Percentiles rank a stretch among this genome's conserved stretches.
phyloP scores from a whole-genome alignment of 2,113 vertebrate species.

The Paradisaea rubra region DNA sequence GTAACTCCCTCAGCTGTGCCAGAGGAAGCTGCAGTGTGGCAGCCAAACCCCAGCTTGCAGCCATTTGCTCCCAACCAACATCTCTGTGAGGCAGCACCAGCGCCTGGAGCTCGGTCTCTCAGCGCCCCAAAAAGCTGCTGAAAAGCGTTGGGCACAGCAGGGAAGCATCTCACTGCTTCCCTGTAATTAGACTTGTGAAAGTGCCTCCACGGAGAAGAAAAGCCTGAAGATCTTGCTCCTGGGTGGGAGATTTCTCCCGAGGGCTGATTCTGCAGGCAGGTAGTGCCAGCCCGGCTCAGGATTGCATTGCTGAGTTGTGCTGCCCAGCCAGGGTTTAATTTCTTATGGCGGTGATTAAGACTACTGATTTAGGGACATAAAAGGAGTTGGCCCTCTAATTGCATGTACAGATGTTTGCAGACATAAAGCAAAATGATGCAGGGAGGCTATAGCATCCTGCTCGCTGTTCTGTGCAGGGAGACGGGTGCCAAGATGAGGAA shows the following conservation, averaged over 20 bases:
- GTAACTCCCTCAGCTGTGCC: accelerated
- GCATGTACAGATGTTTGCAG: slow-evolving; percentile 40
- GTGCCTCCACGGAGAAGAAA: neutral
- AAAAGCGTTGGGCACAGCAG: neutral
- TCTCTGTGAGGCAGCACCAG: neutral
- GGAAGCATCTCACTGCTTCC: neutral
- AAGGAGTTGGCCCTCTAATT: slow-evolving; percentile 47
- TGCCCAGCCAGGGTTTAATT: slow-evolving; percentile 27
- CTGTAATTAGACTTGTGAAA: slow-evolving; percentile 20
- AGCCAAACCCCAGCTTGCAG: neutral
- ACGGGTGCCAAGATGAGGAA: neutral
- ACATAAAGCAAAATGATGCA: slow-evolving; percentile 39
- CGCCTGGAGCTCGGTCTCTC: neutral
- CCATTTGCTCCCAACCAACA: neutral
- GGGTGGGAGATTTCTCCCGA: neutral
- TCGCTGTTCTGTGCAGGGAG: neutral
- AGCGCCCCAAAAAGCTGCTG: accelerated
- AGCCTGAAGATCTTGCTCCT: neutral
- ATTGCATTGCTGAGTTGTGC: neutral
- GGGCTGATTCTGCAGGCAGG: neutral
- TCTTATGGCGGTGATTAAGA: slow-evolving; percentile 39
- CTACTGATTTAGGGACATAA: slow-evolving; percentile 48
- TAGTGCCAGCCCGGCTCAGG: neutral
- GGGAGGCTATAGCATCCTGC: neutral
- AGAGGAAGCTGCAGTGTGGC: neutral